A percentile compares a stretch with the other conserved stretches of the same genome.
These are phyloP conservation scores for Agelas oroides DNA, from an alignment of 37 sponge, comb jelly and placozoan genomes.

Conservation along the genomic window DNA sequence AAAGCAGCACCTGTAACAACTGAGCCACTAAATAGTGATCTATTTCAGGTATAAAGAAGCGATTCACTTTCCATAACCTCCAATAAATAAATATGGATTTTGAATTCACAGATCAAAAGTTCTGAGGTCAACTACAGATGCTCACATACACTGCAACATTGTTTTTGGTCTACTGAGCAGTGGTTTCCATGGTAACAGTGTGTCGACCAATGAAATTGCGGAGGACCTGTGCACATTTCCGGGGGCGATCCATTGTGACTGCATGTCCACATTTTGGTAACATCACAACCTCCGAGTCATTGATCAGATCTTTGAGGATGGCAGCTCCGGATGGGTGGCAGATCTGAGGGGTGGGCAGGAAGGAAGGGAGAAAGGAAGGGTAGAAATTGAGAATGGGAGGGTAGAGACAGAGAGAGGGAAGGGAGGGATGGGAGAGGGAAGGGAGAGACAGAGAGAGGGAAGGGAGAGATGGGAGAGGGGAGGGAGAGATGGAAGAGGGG, in stretches of 20 bases:
- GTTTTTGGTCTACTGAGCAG: no score
- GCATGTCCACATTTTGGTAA: slow-evolving; percentile 81
- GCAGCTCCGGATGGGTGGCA: slow-evolving; percentile 74
- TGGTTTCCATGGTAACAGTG: no score
- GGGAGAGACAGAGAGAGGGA: no score
- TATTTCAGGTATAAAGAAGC: no score
- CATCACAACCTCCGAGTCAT: slow-evolving; percentile 43
- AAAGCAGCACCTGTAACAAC: no score
- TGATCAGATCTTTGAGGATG: slow-evolving; percentile 43
- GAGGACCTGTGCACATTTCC: slow-evolving; percentile 63
- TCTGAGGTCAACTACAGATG: no score
- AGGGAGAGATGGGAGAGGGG: no score
- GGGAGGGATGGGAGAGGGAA: no score
- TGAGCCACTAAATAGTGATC: no score
- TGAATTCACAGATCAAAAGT: not conserved
- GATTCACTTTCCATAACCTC: no score
- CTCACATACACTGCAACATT: no score
- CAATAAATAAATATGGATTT: not conserved
- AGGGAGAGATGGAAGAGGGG: no score
- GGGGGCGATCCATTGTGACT: slow-evolving; percentile 68
- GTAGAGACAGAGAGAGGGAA: not conserved
- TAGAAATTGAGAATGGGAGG: not conserved
- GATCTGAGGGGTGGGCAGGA: slow-evolving; percentile 48
- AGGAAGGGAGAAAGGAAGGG: not conserved
- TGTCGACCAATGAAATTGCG: slow-evolving; percentile 45